Percentiles rank a stretch among this genome's conserved stretches.
Conservation (phyloP, 2,113 vertebrate genomes). For the Phylloscopus trochilus region DNA sequence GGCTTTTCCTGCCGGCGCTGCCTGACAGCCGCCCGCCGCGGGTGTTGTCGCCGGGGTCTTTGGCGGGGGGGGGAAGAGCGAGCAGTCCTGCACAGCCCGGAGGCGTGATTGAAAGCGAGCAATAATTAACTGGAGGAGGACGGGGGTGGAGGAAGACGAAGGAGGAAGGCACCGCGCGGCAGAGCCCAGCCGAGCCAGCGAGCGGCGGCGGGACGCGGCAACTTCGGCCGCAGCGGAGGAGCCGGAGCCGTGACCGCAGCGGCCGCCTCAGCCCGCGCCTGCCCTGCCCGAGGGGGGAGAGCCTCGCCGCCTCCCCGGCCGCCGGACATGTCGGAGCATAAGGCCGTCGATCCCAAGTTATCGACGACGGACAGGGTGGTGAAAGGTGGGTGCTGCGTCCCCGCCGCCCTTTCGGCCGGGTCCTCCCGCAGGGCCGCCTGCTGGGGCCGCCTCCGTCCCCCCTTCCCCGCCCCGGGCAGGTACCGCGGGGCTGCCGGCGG, state of each 20-base stretch:
- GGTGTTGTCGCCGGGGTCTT: background rate
- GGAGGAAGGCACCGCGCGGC: conserved; percentile 38
- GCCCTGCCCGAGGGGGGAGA: conserved; percentile 54
- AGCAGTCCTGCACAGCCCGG: conserved; percentile 22
- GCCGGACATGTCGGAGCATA: conserved; percentile 98
- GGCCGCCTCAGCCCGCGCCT: conserved; percentile 29
- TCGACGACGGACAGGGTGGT: conserved; percentile 96
- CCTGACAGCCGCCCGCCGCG: background rate
- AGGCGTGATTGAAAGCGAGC: conserved; percentile 68
- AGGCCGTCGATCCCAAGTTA: conserved; percentile 94
- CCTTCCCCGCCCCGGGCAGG: background rate
- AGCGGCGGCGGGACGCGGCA: conserved; percentile 34
- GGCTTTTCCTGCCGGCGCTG: background rate
- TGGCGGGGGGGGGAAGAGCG: background rate
- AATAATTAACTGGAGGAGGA: conserved; percentile 63
- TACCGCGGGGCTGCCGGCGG: background rate
- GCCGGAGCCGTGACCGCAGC: conserved; percentile 52
- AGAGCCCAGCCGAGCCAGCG: conserved; percentile 47
- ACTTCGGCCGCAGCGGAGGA: conserved; percentile 64
- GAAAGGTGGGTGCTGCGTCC: conserved; percentile 85
- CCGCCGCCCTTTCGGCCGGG: background rate
- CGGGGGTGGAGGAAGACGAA: conserved; percentile 27
- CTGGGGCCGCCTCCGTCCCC: background rate
- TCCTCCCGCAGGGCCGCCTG: background rate
- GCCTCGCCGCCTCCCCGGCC: conserved; percentile 67